Evolutionary conservation across 2,113 vertebrate species (phyloP), one percentile per base, ranked within the genome.

Genomic region (Gambusia holbrooki): DNA sequence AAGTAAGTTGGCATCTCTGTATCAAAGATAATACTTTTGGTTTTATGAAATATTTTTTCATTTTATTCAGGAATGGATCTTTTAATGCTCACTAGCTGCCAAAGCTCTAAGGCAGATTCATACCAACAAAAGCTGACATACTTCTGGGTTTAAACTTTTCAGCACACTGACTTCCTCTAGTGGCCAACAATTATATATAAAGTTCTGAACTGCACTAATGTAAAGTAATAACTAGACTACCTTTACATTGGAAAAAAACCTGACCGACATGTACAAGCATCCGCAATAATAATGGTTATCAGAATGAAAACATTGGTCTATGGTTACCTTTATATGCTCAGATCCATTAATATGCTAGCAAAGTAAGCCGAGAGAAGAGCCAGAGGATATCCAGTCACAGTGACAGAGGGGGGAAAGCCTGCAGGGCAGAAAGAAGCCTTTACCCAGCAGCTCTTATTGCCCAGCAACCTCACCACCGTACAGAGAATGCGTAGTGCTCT

Each of bases 331-430:
- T 71, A 86, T 91, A 65, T 73, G 7, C 25, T 10, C 51, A n/a
- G 61, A 58, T 71, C 69, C 62, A 92, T 95, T 93, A 93, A 87
- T 91, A 94, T 94, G 91, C 90, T 88, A 75, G 89, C 54, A 80
- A 79, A 88, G 85, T 42, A 76, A 77, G 79, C 77, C 78, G 76
- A 63, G 84, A 77, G 69, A 11, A 71, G 76, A 65, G 69, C 72
- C 62, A 77, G 83, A 80, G 66, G 86, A 80, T 69, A 68, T 63
- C 40, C n/a, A 71, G 76, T 85, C 72, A 84, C 77, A 80, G 79
- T 48, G 80, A 73, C 78, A 87, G 66, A 77, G 81, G 84, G 75
- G 65, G 65, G 35, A 64, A 80, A 67, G 74, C 33, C 67, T 66
- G 62, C 69, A 51, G 62, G 70, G 73, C 79, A 69, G 61, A 66